Base-by-base conservation (phyloP, 2,888 invertebrate genomes). In the Flexamia atlantica region DNA sequence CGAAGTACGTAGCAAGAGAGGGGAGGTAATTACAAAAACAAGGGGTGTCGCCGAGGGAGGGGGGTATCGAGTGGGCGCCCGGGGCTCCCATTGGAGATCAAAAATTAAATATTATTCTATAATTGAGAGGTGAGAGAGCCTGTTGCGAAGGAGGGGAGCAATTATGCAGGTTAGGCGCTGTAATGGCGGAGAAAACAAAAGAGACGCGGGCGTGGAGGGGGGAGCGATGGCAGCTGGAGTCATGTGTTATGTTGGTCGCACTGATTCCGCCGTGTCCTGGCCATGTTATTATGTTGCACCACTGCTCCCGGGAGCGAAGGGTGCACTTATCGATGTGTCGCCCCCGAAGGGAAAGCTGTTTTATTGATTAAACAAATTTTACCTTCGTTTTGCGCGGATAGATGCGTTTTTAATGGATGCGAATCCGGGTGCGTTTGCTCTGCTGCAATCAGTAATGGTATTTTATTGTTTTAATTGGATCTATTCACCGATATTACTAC, bases 31-130 rank as follows among this genome's bases (percentile, higher is more conserved):
- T n/a, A 9, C 14, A 28, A 36, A n/a, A 82, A 42, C 70, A 60
- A 46, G 68, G 68, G 68, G 28, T 32, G 60, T 17, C 30, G 68
- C 17, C 7, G 72, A 12, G 40, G 4, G 72, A 7, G 72, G 40
- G 40, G 23, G 30, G 53, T n/a, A 23, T 32, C 57, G 57, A 30
- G 57, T 17, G 32, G 57, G 57, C 30, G 32, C 76, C 28, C 76
- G 25, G 28, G 46, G 53, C 82, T 83, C 74, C 82, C 74, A 83
- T 83, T 83, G 82, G 82, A 83, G 82, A 83, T 74, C 82, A 80
- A 80, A 83, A 83, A 83, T 83, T 83, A 83, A 83, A 83, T 83
- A 83, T 83, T 83, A 83, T 80, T 80, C 80, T 68, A 83, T 83
- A 83, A 83, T 83, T 83, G 83, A 68, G 80, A 80, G 83, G 80